Conservation (phyloP, 2,797 vertebrate species). For the Neosilurus hyrtlii region DNA sequence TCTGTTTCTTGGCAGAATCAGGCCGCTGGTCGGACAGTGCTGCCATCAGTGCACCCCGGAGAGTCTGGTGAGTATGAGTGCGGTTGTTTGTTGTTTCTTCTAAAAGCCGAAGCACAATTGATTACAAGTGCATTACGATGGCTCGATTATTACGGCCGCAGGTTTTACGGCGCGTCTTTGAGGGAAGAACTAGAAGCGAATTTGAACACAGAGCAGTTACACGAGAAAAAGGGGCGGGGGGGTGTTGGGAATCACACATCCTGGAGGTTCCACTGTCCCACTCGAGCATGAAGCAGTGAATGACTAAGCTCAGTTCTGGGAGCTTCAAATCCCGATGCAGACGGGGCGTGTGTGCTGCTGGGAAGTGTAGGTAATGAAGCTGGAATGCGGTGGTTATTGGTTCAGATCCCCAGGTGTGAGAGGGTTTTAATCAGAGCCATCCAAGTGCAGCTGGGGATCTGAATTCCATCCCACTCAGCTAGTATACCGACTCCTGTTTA, state of each 20-base stretch:
- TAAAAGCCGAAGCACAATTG: slow-evolving; percentile 25
- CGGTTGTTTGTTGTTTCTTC: slow-evolving; percentile 39
- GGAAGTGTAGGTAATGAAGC: slow-evolving; percentile 45
- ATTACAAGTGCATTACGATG: slow-evolving; percentile 27
- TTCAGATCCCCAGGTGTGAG: slow-evolving; percentile 36
- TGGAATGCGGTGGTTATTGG: slow-evolving; percentile 52
- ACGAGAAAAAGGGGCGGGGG: neutral
- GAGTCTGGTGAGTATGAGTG: slow-evolving; percentile 81
- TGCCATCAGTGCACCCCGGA: slow-evolving; percentile 87
- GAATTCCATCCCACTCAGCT: slow-evolving; percentile 10
- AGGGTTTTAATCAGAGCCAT: slow-evolving; percentile 31
- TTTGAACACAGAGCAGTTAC: slow-evolving; percentile 32
- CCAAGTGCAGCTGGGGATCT: neutral
- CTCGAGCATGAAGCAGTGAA: slow-evolving; percentile 26
- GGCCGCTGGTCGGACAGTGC: slow-evolving; percentile 77
- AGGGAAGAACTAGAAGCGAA: slow-evolving; percentile 36
- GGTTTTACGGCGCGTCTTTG: slow-evolving; percentile 34
- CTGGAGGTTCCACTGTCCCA: slow-evolving; percentile 26
- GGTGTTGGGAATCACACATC: neutral
- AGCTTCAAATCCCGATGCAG: slow-evolving; percentile 39
- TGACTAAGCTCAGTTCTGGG: slow-evolving; percentile 42
- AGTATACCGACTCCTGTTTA: neutral
- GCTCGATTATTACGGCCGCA: slow-evolving; percentile 33
- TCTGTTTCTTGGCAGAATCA: slow-evolving; percentile 77
- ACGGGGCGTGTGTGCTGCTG: neutral